phyloP scores from a whole-genome alignment of 2,888 invertebrate species.

The Pseudoips prasinana region DNA sequence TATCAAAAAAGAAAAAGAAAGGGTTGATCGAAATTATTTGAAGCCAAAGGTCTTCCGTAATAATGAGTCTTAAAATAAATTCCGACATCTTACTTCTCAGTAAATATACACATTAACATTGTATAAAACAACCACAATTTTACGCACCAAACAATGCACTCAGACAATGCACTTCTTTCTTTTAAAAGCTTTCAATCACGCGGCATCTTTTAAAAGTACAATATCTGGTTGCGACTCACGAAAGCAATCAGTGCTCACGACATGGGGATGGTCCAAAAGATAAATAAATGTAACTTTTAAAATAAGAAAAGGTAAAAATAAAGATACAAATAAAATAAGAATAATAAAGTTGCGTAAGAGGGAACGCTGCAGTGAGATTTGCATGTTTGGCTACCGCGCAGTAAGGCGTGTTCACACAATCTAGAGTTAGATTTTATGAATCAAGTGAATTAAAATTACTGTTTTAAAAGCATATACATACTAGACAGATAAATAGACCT shows the following conservation, averaged over 20 bases:
- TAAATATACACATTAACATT: too few relatives aligned
- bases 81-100: too few relatives aligned
- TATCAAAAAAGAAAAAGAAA: too few relatives aligned
- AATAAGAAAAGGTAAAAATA: conserved; percentile 27
- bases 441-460: too few relatives aligned
- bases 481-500: too few relatives aligned
- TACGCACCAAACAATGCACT: conserved; percentile 22
- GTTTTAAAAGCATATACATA: too few relatives aligned
- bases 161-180: conserved; percentile 23
- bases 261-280: conserved; percentile 32
- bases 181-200: conserved; percentile 64
- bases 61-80: too few relatives aligned
- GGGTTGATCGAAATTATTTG: too few relatives aligned
- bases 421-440: background rate
- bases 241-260: conserved; percentile 67
- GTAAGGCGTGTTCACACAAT: conserved; percentile 12
- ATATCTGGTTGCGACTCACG: conserved; percentile 65
- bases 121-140: background rate
- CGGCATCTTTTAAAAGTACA: conserved; percentile 60
- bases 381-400: conserved; percentile 56
- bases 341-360: conserved; percentile 45
- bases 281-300: conserved; percentile 31
- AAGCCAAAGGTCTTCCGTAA: too few relatives aligned
- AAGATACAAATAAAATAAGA: conserved; percentile 35
- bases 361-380: conserved; percentile 43